phyloP scores from a whole-genome alignment of 2,113 vertebrate genomes.

The Bujurquina vittata region DNA sequence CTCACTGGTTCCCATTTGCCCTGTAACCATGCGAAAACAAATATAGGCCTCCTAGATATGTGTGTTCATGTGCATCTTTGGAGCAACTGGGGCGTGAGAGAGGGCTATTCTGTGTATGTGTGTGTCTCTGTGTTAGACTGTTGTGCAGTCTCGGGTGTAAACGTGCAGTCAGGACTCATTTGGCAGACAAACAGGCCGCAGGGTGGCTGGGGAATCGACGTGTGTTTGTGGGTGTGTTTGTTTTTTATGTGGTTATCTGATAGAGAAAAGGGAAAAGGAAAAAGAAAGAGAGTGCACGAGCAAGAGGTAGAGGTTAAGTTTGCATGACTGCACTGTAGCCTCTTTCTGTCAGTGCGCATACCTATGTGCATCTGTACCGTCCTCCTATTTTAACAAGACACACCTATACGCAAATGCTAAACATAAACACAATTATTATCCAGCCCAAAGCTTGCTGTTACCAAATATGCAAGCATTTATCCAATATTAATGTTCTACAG shows the following conservation, averaged over 20 bases:
- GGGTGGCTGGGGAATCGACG: conserved; percentile 76
- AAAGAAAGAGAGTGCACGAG: conserved; percentile 51
- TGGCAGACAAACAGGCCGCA: conserved; percentile 81
- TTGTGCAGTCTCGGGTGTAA: conserved; percentile 79
- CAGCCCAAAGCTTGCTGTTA: not conserved
- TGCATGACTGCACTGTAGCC: conserved; percentile 74
- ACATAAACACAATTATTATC: not conserved
- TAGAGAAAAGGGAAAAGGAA: conserved; percentile 63
- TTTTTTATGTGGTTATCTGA: conserved; percentile 68
- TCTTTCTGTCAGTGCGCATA: conserved; percentile 65
- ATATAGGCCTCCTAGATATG: conserved; percentile 69
- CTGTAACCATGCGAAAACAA: conserved; percentile 77
- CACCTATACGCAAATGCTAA: not conserved
- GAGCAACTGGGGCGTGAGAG: conserved; percentile 75
- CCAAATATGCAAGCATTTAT: not conserved
- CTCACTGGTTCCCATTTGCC: conserved; percentile 72
- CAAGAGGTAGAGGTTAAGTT: conserved; percentile 72
- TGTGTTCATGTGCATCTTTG: conserved; percentile 63
- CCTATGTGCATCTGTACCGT: not conserved
- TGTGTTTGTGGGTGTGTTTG: conserved; percentile 66
- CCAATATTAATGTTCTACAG: not conserved
- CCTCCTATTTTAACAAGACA: not conserved
- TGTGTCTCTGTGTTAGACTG: conserved; percentile 62
- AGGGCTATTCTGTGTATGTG: conserved; percentile 65
- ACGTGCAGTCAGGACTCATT: conserved; percentile 81